Evolutionary conservation across 1,140 invertebrate species (phyloP).

Genomic region (Ceratina japonica): DNA sequence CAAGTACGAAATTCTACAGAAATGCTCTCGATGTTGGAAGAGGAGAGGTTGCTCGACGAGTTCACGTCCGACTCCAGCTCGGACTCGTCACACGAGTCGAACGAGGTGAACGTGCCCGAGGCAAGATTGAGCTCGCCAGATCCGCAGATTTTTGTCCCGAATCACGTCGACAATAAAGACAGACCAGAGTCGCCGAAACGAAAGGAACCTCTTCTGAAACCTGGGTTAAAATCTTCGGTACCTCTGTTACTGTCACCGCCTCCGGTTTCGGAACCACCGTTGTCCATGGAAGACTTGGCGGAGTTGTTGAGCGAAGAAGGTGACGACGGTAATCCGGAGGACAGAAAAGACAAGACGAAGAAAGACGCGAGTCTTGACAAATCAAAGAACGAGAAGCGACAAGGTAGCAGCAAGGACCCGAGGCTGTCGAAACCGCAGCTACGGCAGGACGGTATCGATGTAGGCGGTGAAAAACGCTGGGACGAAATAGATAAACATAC

Average conservation of each 20-base stretch:
- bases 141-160: conserved; percentile 45
- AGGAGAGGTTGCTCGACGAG: conserved; percentile 42
- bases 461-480: conserved; percentile 61
- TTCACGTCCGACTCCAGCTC: conserved; percentile 10
- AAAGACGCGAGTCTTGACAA: background rate
- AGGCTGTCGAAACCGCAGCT: background rate
- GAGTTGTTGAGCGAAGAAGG: conserved; percentile 62
- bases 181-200: conserved; percentile 39
- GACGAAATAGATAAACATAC: conserved; percentile 61
- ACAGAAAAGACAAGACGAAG: background rate
- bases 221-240: conserved; percentile 33
- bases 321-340: conserved; percentile 17
- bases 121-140: conserved; percentile 60
- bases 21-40: conserved; percentile 59
- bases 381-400: conserved; percentile 7
- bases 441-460: conserved; percentile 46
- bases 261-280: conserved; percentile 58
- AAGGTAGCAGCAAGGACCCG: background rate
- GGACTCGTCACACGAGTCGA: conserved; percentile 34
- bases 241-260: conserved; percentile 63
- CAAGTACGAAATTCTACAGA: conserved; percentile 61
- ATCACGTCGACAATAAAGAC: background rate
- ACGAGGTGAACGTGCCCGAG: conserved; percentile 44
- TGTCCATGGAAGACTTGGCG: conserved; percentile 68
- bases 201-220: conserved; percentile 44